Evolutionary conservation across 1,140 invertebrate genomes (phyloP), one percentile per base, ranked within the genome.

Genomic region (Papilio helenus): DNA sequence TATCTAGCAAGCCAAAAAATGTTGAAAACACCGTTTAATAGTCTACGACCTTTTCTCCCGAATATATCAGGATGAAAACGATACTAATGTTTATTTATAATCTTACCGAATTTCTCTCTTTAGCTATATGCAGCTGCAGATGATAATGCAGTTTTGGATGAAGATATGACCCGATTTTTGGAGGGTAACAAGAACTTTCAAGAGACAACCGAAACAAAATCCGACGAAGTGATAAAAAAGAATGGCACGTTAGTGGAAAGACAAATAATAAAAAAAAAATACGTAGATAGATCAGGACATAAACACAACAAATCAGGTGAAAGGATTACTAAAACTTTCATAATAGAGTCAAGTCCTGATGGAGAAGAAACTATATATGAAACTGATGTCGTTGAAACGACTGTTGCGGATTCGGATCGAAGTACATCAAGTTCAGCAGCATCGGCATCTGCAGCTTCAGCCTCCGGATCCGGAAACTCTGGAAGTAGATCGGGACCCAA

Each of bases 351-450:
- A 12, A 87, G 87, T 72, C 73, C 74, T 29, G 55, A 44, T 3
- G 89, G 90, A 34, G 74, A 86, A 42, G 86, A 87, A 82, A 85
- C 73, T 23, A 86, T 91, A 29, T 83, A 81, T 29, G 88, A 91
- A 82, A 81, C 88, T 82, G 89, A 90, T 85, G 85, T 88, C 9
- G 72, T 86, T 5, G 80, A 88, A 44, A 82, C 80, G 72, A 74
- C 78, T 23, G 49, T 44, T n/a, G 23, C 72, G 10, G 9, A 18
- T 10, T 26, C 79, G 4, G 51, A 68, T 58, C 79, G 61, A 20
- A 14, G 16, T 72, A n/a, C 12, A 61, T 42, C 12, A 68, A 8
- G n/a, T 23, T 16, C 79, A 55, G 79, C 74, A 39, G 73, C 68
- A 39, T 55, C 79, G 8, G 79, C 51, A 0, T 39, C 72, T 65